Conservation (phyloP, 2,797 vertebrate genomes). For the Adrianichthys oophorus region DNA sequence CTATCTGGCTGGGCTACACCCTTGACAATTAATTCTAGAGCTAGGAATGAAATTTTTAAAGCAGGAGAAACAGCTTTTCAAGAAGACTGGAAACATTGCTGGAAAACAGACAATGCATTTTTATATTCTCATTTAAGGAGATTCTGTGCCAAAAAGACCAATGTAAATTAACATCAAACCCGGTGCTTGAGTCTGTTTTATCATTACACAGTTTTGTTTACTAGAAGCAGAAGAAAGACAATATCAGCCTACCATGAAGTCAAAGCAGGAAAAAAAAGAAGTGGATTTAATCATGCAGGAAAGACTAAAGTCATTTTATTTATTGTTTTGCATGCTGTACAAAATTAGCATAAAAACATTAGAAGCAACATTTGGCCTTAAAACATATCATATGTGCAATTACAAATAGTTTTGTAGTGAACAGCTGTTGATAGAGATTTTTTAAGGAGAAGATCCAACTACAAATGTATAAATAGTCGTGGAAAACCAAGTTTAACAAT, state of each 20-base stretch:
- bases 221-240: conserved; percentile 29
- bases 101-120: conserved; percentile 14
- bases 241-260: conserved; percentile 9
- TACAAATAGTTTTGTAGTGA: conserved; percentile 59
- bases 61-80: conserved; percentile 43
- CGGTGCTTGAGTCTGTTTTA: conserved; percentile 32
- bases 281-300: conserved; percentile 47
- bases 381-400: conserved; percentile 56
- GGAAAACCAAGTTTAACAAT: conserved; percentile 1
- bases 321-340: conserved; percentile 76
- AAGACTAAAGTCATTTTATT: conserved; percentile 72
- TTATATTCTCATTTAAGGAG: conserved; percentile 45
- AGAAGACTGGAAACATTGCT: conserved; percentile 28
- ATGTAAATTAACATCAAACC: conserved; percentile 45
- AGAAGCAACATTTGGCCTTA: conserved; percentile 63
- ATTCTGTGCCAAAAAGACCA: conserved; percentile 14
- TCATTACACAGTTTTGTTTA: conserved; percentile 40
- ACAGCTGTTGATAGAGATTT: conserved; percentile 17
- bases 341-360: conserved; percentile 78
- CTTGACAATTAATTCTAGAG: no score
- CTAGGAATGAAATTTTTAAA: conserved; percentile 15
- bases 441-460: conserved; percentile 28
- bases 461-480: conserved; percentile 35
- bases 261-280: conserved; percentile 23
- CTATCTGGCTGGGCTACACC: no score